Percentiles rank a stretch among this genome's conserved stretches.
phyloP scores from a whole-genome alignment of 1,140 invertebrate genomes.

The Neodiprion virginianus region DNA sequence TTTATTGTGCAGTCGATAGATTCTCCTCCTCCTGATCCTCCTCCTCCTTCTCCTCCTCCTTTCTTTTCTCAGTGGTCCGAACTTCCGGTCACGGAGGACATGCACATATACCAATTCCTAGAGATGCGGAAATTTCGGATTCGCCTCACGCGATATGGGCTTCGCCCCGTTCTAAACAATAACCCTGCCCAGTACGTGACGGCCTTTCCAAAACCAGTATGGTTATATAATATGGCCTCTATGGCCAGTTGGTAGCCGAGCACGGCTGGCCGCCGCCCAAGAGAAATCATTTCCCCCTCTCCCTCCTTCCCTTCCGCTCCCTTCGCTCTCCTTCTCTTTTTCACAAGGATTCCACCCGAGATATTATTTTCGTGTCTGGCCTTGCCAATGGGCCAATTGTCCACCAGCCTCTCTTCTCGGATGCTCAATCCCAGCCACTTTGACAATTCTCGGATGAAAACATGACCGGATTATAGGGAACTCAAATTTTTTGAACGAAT shows the following conservation, averaged over 20 bases:
- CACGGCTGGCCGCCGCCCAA: constrained; percentile 15
- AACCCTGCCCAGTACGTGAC: constrained; percentile 4
- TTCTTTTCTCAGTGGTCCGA: neutral
- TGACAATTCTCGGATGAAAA: no score
- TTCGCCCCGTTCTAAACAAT: neutral
- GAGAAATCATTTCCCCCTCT: constrained; percentile 40
- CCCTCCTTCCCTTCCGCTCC: neutral
- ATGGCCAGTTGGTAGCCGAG: neutral
- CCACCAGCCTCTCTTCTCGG: neutral
- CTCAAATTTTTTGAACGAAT: no score
- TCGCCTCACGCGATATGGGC: constrained; percentile 3
- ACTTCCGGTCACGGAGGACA: neutral
- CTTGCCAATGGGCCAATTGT: constrained; percentile 17
- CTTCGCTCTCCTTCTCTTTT: neutral
- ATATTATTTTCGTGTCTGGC: constrained; percentile 23
- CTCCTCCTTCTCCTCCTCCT: no score
- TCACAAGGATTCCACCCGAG: neutral
- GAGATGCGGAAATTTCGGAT: neutral
- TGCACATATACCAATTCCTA: neutral
- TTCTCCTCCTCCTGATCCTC: no score
- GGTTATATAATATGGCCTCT: neutral
- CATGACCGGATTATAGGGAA: no score
- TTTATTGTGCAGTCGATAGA: no score
- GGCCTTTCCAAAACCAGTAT: neutral
- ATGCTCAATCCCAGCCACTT: constrained; percentile 11